phyloP scores from a whole-genome alignment of 2,113 vertebrate genomes.

The Plotosus lineatus region DNA sequence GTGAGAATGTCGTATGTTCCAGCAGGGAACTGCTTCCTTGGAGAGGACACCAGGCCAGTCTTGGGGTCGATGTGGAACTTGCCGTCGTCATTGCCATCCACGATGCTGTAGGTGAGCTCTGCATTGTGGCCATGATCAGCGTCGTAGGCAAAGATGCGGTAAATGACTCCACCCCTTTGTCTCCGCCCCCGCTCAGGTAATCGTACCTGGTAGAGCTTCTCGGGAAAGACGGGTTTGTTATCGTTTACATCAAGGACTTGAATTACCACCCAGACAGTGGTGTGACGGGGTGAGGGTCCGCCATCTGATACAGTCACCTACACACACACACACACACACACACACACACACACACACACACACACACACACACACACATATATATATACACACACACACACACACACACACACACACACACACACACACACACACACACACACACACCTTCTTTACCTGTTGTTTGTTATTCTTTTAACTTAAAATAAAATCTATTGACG shows the following conservation, averaged over 20 bases:
- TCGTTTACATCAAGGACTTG: conserved; percentile 95
- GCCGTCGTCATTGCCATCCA: conserved; percentile 92
- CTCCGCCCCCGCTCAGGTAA: conserved; percentile 89
- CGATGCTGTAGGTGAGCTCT: conserved; percentile 90
- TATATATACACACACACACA: not conserved
- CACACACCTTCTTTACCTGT: too few species aligned
- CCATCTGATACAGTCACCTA: conserved; percentile 92
- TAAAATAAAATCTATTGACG: not conserved
- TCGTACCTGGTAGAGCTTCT: conserved; percentile 94
- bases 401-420: conserved; percentile 15
- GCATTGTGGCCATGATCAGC: conserved; percentile 89
- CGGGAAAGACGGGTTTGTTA: conserved; percentile 91
- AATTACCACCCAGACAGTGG: conserved; percentile 88
- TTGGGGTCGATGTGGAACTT: conserved; percentile 97
- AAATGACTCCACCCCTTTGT: conserved; percentile 89
- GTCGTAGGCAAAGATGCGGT: conserved; percentile 91
- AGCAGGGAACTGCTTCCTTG: conserved; percentile 86
- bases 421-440: conserved; percentile 8
- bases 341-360: conserved; percentile 25
- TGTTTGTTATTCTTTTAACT: not conserved
- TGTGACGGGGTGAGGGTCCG: conserved; percentile 80
- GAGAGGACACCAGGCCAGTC: conserved; percentile 91
- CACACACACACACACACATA: not conserved
- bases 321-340: conserved; percentile 22
- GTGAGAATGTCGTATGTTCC: conserved; percentile 96